A percentile compares a stretch with the other conserved stretches of the same genome.
Conservation (phyloP, 2,113 vertebrate species). For the Carassius auratus region DNA sequence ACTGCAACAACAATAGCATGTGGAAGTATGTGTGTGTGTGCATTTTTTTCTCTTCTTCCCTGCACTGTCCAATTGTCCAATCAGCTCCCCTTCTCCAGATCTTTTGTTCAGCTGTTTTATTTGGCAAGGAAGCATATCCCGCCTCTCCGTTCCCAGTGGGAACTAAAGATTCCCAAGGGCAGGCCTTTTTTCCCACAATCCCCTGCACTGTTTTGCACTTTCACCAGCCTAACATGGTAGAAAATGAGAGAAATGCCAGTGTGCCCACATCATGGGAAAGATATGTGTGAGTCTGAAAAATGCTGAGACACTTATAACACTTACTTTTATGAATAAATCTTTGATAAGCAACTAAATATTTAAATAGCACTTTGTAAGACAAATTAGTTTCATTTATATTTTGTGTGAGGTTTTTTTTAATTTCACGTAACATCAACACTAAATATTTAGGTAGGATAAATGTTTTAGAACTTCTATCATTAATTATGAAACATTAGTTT, state of each 20-base stretch:
- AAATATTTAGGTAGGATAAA: no score
- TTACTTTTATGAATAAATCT: neutral
- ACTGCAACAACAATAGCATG: conserved; percentile 16
- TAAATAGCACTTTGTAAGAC: no score
- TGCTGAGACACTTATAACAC: neutral
- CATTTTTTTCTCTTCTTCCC: conserved; percentile 29
- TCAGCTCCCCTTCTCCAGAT: conserved; percentile 25
- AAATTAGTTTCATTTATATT: no score
- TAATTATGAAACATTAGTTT: no score
- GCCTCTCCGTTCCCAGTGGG: conserved; percentile 45
- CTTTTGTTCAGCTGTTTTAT: conserved; percentile 61
- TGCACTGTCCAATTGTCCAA: conserved; percentile 29
- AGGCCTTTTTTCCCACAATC: conserved; percentile 37
- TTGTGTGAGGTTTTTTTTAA: no score
- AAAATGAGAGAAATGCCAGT: neutral
- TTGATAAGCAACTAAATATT: neutral
- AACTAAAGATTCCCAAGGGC: conserved; percentile 36
- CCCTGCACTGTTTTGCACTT: conserved; percentile 10
- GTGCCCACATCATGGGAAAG: conserved; percentile 18
- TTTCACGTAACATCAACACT: no score
- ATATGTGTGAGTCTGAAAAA: neutral
- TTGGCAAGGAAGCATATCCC: conserved; percentile 62
- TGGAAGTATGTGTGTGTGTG: conserved; percentile 26
- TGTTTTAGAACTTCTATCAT: no score
- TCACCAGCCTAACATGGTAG: conserved; percentile 25